Evolutionary conservation across 1,140 invertebrate genomes (phyloP).

Genomic region (Tigriopus japonicus): DNA sequence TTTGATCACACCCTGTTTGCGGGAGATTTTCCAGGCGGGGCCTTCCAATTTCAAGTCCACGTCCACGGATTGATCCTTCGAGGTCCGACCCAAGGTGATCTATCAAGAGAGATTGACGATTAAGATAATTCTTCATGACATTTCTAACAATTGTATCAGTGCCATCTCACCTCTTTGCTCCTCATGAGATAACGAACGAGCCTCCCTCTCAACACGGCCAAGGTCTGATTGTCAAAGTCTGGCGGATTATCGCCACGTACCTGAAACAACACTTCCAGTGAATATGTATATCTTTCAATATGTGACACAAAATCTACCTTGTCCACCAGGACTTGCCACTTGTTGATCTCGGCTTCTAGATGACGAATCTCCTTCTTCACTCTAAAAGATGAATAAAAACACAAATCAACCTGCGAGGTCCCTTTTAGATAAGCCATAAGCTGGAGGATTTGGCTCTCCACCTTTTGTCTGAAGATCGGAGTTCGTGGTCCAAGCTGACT

Average conservation of each 20-base stretch:
- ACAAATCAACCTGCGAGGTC: no score
- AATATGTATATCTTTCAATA: no score
- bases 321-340: constrained; percentile 86
- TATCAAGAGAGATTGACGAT: constrained; percentile 23
- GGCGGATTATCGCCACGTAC: constrained; percentile 47
- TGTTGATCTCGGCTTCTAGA: constrained; percentile 66
- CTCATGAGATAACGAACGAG: constrained; percentile 85
- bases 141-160: constrained; percentile 15
- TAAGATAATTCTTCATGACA: constrained; percentile 18
- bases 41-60: constrained; percentile 81
- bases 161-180: constrained; percentile 77
- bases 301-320: constrained; percentile 32
- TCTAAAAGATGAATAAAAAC: constrained; percentile 23
- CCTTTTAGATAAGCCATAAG: no score
- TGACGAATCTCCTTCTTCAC: constrained; percentile 63
- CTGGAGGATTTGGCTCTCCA: no score
- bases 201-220: constrained; percentile 76
- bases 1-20: constrained; percentile 69
- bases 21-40: constrained; percentile 59
- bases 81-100: constrained; percentile 76
- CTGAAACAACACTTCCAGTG: no score
- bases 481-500: constrained; percentile 48
- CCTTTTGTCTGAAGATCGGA: constrained; percentile 32
- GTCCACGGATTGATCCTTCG: constrained; percentile 73
- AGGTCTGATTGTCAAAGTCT: constrained; percentile 73